Percentiles rank a stretch among this genome's conserved stretches.
phyloP scores from a whole-genome alignment of 2,888 invertebrate genomes.

The Hirtodrosophila histrioides region DNA sequence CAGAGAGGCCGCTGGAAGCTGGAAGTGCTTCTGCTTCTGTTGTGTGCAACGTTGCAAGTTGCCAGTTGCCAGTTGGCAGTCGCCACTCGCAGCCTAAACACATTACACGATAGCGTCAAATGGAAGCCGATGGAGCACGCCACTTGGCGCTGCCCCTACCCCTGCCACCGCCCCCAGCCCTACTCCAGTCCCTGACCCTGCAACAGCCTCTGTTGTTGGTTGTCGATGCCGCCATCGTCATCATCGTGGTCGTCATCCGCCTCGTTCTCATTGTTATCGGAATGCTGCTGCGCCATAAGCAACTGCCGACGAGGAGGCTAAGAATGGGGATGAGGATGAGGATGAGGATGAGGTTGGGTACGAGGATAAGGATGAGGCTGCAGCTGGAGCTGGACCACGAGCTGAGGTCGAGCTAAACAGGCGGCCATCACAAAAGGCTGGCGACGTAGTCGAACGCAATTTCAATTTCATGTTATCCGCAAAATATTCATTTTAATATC shows the following conservation, averaged over 20 bases:
- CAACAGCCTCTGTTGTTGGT: constrained; percentile 26
- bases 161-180: not conserved
- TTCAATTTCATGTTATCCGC: constrained; percentile 81
- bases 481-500: constrained; percentile 83
- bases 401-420: constrained; percentile 45
- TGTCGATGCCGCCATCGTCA: constrained; percentile 44
- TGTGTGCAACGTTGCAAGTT: constrained; percentile 23
- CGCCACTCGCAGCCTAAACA: constrained; percentile 65
- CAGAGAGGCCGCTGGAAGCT: constrained; percentile 67
- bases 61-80: constrained; percentile 26
- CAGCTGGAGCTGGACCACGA: not conserved
- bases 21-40: constrained; percentile 50
- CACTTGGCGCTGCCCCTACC: constrained; percentile 32
- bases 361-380: constrained; percentile 3
- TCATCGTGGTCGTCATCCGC: constrained; percentile 53
- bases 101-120: constrained; percentile 79
- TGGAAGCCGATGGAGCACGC: constrained; percentile 68
- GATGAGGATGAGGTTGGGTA: constrained; percentile 4
- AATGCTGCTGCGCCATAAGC: constrained; percentile 62
- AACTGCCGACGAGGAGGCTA: constrained; percentile 29
- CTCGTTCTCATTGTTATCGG: constrained; percentile 72
- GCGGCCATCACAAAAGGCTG: constrained; percentile 66
- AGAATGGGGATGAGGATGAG: not conserved
- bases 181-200: constrained; percentile 1
- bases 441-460: constrained; percentile 64